Evolutionary conservation across 2,113 vertebrate species (phyloP).

Genomic region (Todiramphus chloris): DNA sequence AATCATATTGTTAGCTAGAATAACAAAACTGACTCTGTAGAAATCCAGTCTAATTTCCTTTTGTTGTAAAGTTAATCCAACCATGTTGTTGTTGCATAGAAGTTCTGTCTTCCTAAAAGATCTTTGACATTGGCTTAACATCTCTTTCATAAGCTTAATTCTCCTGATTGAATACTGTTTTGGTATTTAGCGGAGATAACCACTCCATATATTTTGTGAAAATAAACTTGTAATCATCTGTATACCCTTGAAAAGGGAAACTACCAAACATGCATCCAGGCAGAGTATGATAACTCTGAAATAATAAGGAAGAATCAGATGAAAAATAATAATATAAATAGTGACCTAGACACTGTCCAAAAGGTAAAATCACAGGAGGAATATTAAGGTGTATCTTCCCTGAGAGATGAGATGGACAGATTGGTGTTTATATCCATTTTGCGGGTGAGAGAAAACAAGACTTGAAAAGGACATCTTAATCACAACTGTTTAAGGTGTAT

Average conservation of each 20-base stretch:
- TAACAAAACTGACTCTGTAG: constrained; percentile 56
- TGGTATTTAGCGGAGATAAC: constrained; percentile 2
- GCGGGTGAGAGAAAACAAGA: neutral
- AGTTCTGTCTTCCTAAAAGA: constrained; percentile 38
- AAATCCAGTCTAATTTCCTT: constrained; percentile 64
- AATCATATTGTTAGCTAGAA: constrained; percentile 62
- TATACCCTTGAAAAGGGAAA: neutral
- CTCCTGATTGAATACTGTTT: constrained; percentile 14
- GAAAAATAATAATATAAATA: neutral
- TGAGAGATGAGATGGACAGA: neutral
- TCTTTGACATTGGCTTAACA: constrained; percentile 54
- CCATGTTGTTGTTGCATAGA: constrained; percentile 38
- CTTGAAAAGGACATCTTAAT: neutral
- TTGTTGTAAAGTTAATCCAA: constrained; percentile 67
- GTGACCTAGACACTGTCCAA: neutral
- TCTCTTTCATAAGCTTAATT: constrained; percentile 38
- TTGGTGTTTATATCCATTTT: neutral
- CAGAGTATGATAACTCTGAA: neutral
- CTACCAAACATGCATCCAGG: neutral
- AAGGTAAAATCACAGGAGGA: neutral
- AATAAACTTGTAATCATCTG: constrained; percentile 7
- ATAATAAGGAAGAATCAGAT: neutral
- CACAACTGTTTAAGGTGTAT: neutral
- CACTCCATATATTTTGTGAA: neutral
- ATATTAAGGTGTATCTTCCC: neutral